phyloP scores from a whole-genome alignment of 2,797 vertebrate genomes.

The Alca torda region DNA sequence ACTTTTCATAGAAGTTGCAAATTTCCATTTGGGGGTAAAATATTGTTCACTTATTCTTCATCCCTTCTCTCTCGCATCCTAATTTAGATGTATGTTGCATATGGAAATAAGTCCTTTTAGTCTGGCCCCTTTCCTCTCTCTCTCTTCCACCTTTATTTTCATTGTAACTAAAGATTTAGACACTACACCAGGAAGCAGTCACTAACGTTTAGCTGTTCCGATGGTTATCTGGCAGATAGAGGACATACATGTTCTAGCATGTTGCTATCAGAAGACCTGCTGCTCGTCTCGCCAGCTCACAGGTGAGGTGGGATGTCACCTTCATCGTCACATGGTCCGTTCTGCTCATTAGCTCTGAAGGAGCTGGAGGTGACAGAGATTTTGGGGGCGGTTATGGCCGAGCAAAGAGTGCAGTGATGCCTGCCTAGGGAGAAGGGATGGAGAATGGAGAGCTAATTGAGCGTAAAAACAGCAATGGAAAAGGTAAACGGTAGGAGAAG shows the following conservation, averaged over 20 bases:
- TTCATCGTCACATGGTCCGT: rapidly evolving
- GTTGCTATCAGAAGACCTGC: neutral
- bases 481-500: neutral
- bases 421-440: neutral
- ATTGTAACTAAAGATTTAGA: neutral
- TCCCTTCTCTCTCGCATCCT: neutral
- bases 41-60: neutral
- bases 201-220: neutral
- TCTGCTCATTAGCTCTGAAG: neutral
- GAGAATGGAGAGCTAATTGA: neutral
- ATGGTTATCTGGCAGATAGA: neutral
- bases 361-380: neutral
- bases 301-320: neutral
- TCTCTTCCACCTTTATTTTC: neutral
- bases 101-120: neutral
- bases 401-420: neutral
- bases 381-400: neutral
- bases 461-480: neutral
- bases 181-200: neutral
- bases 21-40: neutral
- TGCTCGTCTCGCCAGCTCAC: neutral
- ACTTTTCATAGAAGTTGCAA: neutral
- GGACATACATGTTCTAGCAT: too few species aligned
- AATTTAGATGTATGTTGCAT: neutral
- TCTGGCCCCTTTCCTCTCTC: neutral